These are phyloP conservation scores for Poecilus cupreus DNA, from an alignment of 2,888 invertebrate species.

Conservation along the genomic window DNA sequence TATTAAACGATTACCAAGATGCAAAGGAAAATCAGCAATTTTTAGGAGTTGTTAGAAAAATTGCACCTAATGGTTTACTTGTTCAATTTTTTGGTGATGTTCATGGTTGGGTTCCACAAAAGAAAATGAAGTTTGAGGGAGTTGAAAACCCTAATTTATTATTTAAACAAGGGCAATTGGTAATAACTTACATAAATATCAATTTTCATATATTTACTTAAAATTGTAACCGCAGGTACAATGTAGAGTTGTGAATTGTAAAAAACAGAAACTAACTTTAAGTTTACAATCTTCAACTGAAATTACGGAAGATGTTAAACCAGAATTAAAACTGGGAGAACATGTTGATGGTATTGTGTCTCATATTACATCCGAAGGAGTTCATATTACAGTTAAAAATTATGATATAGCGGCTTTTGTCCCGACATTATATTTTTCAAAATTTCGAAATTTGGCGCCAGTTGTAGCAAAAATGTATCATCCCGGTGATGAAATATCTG, in stretches of 20 bases:
- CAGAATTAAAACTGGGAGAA: slow-evolving; percentile 70
- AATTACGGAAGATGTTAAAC: slow-evolving; percentile 63
- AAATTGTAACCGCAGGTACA: slow-evolving; percentile 71
- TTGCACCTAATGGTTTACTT: slow-evolving; percentile 73
- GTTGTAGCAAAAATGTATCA: slow-evolving; percentile 66
- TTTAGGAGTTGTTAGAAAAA: slow-evolving; percentile 76
- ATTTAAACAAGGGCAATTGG: slow-evolving; percentile 78
- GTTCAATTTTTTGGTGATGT: slow-evolving; percentile 78
- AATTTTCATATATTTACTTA: neutral
- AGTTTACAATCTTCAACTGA: slow-evolving; percentile 69
- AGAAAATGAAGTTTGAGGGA: slow-evolving; percentile 69
- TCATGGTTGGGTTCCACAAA: slow-evolving; percentile 73
- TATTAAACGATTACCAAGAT: slow-evolving; percentile 74
- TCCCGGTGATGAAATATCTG: slow-evolving; percentile 65
- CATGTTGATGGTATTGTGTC: slow-evolving; percentile 71
- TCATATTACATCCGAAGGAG: slow-evolving; percentile 67
- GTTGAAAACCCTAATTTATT: slow-evolving; percentile 71
- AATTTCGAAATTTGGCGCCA: slow-evolving; percentile 68
- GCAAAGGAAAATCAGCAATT: slow-evolving; percentile 75
- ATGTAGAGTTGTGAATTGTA: slow-evolving; percentile 72
- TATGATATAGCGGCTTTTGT: slow-evolving; percentile 68
- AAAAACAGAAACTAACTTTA: slow-evolving; percentile 72
- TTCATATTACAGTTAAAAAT: slow-evolving; percentile 69
- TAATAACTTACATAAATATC: slow-evolving; percentile 65
- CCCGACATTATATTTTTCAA: slow-evolving; percentile 70